A percentile compares a stretch with the other conserved stretches of the same genome.
Conservation (phyloP, 2,888 invertebrate genomes). For the Drosophila silvestris region DNA sequence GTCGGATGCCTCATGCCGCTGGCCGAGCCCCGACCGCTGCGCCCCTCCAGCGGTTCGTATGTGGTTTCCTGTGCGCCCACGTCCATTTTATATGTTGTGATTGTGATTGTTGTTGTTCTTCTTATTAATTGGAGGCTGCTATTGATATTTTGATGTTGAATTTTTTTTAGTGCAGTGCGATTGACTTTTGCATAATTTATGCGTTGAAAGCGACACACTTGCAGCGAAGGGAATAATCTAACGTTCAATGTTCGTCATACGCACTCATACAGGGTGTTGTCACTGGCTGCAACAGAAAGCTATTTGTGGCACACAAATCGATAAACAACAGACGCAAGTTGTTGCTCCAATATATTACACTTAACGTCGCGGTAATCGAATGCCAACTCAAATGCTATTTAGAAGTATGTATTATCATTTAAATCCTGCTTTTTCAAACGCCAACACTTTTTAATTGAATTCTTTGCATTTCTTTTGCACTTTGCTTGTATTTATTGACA, state of each 20-base stretch:
- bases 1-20: constrained; percentile 71
- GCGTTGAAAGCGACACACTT: constrained; percentile 36
- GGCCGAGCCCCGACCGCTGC: constrained; percentile 51
- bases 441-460: constrained; percentile 4
- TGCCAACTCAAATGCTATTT: constrained; percentile 13
- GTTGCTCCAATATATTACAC: constrained; percentile 36
- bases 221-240: constrained; percentile 24
- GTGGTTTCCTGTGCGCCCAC: constrained; percentile 83
- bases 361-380: constrained; percentile 38
- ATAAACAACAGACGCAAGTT: constrained; percentile 68
- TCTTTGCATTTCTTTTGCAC: neutral
- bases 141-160: constrained; percentile 8
- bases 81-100: constrained; percentile 50
- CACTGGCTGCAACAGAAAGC: constrained; percentile 16
- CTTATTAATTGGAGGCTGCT: constrained; percentile 1
- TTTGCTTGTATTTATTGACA: constrained; percentile 13
- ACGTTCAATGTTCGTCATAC: constrained; percentile 22
- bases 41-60: constrained; percentile 85
- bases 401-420: neutral
- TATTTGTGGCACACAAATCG: constrained; percentile 55
- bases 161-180: constrained; percentile 27
- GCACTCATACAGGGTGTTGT: constrained; percentile 59
- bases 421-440: neutral
- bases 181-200: constrained; percentile 56
- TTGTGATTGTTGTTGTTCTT: constrained; percentile 1